A percentile compares a stretch with the other conserved stretches of the same genome.
Conservation (phyloP, 2,113 vertebrate species). For the Ptilonorhynchus violaceus region DNA sequence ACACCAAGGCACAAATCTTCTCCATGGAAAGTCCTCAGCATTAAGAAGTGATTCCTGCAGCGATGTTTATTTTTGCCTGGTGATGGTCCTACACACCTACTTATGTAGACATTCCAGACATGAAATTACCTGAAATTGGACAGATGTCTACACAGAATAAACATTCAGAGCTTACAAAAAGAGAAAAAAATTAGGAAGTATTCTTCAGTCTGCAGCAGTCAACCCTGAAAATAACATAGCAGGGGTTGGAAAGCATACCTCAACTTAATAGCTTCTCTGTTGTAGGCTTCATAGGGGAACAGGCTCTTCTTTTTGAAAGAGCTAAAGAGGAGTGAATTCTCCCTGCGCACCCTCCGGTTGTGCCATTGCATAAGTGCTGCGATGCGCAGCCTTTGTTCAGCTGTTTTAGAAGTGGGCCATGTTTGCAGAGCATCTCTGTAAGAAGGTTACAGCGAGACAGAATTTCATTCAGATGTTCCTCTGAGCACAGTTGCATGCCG, state of each 20-base stretch:
- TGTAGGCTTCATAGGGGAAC: background rate
- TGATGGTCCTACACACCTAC: background rate
- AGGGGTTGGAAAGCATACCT: background rate
- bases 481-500: rapidly evolving
- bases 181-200: background rate
- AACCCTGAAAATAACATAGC: background rate
- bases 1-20: background rate
- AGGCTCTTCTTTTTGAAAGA: background rate
- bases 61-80: background rate
- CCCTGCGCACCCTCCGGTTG: rapidly evolving
- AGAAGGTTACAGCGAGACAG: background rate
- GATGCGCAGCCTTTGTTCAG: rapidly evolving
- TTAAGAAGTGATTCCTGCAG: background rate
- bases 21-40: background rate
- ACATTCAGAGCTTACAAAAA: background rate
- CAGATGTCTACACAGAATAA: background rate
- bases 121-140: constrained; percentile 20
- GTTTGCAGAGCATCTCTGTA: background rate
- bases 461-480: background rate
- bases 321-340: background rate
- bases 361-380: rapidly evolving
- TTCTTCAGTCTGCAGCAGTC: background rate
- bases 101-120: background rate
- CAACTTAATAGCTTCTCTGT: background rate
- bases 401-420: background rate